Conservation (phyloP, 2,113 vertebrate species). For the Saguinus midas region DNA sequence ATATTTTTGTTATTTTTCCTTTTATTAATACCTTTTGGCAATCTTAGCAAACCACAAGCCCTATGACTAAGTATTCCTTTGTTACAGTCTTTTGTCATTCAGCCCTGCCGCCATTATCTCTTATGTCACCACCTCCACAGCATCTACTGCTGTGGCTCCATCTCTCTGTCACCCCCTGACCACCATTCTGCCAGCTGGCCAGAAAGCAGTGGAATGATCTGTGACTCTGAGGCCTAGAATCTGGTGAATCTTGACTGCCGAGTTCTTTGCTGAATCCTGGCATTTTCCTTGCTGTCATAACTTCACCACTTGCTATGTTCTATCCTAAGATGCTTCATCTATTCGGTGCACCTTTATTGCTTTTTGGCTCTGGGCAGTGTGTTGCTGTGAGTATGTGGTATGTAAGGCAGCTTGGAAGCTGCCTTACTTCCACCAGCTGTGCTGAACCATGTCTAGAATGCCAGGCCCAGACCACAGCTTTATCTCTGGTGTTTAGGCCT, state of each 20-base stretch:
- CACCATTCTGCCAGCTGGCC: neutral
- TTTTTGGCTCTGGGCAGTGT: neutral
- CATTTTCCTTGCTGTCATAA: neutral
- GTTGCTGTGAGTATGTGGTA: neutral
- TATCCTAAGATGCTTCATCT: neutral
- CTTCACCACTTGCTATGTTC: neutral
- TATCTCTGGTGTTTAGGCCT: neutral
- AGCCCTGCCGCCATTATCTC: neutral
- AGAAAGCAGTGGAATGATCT: neutral
- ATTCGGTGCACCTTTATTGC: neutral
- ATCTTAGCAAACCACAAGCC: neutral
- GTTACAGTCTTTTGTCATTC: neutral
- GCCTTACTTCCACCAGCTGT: neutral
- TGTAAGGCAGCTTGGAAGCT: neutral
- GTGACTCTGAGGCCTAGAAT: neutral
- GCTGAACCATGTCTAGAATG: neutral
- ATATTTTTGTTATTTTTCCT: slow-evolving; percentile 5
- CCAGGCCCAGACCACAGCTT: neutral
- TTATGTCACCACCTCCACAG: neutral
- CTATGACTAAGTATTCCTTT: neutral
- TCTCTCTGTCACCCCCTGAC: neutral
- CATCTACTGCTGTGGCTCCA: neutral
- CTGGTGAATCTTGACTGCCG: neutral
- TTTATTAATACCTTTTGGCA: neutral
- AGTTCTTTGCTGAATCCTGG: neutral